Percentiles rank a stretch among this genome's conserved stretches.
phyloP scores from a whole-genome alignment of 2,113 vertebrate species.

The Ahaetulla prasina region DNA sequence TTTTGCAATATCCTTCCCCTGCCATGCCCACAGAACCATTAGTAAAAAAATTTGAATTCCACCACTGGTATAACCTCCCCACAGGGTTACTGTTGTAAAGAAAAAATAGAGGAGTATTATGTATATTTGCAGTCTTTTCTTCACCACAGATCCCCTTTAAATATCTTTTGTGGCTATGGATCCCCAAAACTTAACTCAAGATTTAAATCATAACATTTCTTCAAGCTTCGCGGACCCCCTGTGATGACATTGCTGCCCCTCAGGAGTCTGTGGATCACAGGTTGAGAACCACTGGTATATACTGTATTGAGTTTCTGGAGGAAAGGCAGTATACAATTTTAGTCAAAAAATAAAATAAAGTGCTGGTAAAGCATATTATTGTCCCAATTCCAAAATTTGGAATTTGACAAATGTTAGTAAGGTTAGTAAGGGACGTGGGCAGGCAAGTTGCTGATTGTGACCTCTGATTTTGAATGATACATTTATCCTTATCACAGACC shows the following conservation, averaged over 20 bases:
- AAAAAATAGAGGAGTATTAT: neutral
- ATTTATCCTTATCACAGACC: neutral
- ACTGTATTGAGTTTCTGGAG: neutral
- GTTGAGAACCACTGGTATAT: neutral
- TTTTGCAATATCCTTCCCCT: no score
- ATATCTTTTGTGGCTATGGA: neutral
- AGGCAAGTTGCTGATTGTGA: neutral
- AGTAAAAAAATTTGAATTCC: no score
- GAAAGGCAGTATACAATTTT: neutral
- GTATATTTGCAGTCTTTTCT: neutral
- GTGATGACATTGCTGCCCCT: neutral
- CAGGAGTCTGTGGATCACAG: neutral
- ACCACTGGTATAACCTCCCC: neutral
- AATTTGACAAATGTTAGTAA: neutral
- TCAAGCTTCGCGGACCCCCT: neutral
- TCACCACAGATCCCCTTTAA: neutral
- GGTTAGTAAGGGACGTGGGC: neutral
- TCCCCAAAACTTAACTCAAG: neutral
- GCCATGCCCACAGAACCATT: no score
- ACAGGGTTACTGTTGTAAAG: neutral
- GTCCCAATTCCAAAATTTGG: neutral
- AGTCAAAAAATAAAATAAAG: neutral
- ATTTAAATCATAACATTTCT: neutral
- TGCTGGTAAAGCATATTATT: neutral
- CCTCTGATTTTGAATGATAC: neutral